These are phyloP conservation scores for Euphonia xanthogaster DNA, from an alignment of 2,797 vertebrate genomes.

Conservation along the genomic window DNA sequence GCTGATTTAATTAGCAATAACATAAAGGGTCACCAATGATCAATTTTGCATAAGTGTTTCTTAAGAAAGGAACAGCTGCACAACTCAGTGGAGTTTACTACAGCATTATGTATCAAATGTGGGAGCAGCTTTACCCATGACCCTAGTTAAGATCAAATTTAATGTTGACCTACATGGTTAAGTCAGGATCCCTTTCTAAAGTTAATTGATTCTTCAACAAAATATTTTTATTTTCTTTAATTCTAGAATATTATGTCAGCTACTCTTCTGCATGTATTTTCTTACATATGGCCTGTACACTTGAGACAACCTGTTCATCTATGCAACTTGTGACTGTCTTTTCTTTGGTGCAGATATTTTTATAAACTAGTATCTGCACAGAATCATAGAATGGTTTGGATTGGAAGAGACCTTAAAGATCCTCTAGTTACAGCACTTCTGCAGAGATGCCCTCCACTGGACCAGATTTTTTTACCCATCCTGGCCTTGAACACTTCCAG, in stretches of 20 bases:
- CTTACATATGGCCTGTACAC: not conserved
- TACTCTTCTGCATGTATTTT: not conserved
- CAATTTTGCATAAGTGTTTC: not conserved
- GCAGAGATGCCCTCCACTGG: not conserved
- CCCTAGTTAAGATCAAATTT: not conserved
- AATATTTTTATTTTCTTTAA: not conserved
- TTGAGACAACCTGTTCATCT: not conserved
- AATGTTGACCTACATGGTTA: not conserved
- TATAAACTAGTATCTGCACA: not conserved
- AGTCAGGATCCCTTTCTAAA: not conserved
- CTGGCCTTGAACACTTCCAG: not conserved
- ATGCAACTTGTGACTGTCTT: not conserved
- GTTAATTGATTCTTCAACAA: not conserved
- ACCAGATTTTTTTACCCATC: not conserved
- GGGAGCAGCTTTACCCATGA: not conserved
- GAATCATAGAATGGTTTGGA: not conserved
- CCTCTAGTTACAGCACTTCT: not conserved
- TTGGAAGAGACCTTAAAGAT: not conserved
- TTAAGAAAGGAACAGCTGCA: not conserved
- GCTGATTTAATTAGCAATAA: not conserved
- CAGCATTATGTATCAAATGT: not conserved
- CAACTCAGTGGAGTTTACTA: not conserved
- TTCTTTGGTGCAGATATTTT: not conserved
- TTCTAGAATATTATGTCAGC: not conserved
- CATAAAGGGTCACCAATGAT: not conserved